Base-by-base conservation (phyloP, 2,113 vertebrate genomes). In the Elgaria multicarinata region DNA sequence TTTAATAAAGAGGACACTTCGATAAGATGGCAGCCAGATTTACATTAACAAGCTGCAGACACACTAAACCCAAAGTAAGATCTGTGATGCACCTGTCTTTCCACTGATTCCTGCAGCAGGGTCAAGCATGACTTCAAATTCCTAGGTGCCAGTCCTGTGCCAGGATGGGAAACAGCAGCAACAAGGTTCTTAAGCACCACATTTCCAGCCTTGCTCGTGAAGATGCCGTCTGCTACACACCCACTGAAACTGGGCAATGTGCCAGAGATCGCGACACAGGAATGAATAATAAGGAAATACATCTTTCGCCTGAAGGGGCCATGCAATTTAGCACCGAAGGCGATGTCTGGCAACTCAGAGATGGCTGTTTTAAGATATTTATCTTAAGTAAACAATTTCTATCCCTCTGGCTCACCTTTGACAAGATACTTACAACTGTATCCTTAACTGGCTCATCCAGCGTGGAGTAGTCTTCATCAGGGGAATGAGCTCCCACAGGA, bases 381-480 rank as follows among this genome's bases (percentile, higher is more conserved):
- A 46, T 46, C 62, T 64, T 26, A 7, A 67, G 26, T 10, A 7
- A 67, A 7, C 66, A 67, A 67, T 31, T 31, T 67, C 66, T 7
- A 67, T 26, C 66, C n/a, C 13, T 39, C 33, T 46, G 6, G 26
- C 33, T n/a, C 20, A 28, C 14, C 42, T 22, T 31, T 13, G 58
- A 8, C 31, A 50, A 53, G 28, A 20, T 13, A 97, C 98, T 97
- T 96, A 98, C 98, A 22, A 99, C 98, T 4, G 99, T 99, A 33
- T 98, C 98, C 85, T 94, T 98, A 90, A 99, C 98, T 0, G 99
- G 98, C 93, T 99, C 99, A 55, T 99, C 99, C 93, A 99, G 93
- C 0, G 99, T 99, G 28, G 98, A 99, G 87, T 93, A 97, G 90
- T 98, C 98, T 31, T 98, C 98, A 1, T 99, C 98, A 1, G 96